Base-by-base conservation (phyloP, 2,113 vertebrate species). In the Willisornis vidua region DNA sequence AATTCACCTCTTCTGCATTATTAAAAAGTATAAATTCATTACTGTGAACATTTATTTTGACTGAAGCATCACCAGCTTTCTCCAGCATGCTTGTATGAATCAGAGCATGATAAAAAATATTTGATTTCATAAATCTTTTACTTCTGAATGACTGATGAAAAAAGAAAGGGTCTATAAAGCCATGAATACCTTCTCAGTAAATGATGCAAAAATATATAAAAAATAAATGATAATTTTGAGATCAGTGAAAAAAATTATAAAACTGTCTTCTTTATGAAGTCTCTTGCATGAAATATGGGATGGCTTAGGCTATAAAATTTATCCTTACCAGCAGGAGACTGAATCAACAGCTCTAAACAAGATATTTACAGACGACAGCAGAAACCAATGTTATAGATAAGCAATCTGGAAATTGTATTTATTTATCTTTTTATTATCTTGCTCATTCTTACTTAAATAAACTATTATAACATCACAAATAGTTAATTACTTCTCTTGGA, bases 171-270 rank as follows among this genome's bases (percentile, higher is more conserved):
- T 91, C 91, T 97, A 89, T 95, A 94, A 97, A 97, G 24, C 74
- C 65, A 72, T 78, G 68, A 97, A 96, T 97, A 94, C 62, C 89
- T 98, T 93, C 86, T 96, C 19, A 33, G 91, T 93, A 97, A 97
- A 97, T 54, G 91, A 96, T 95, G 88, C 89, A 98, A 97, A 93
- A 96, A 84, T 41, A 96, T 96, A 86, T 93, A 91, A 92, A 96
- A 97, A 97, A 97, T 96, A 97, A 97, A 96, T 97, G 94, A 94
- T 96, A 94, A 97, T 98, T 97, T 96, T 98, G 90, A 97, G 93
- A 96, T 97, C 76, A 94, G 93, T 90, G 86, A 94, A 96, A 97
- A 97, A 98, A 97, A 96, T 85, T 91, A 97, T 95, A 97, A 96
- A 97, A 95, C 91, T 90, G 46, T 94, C 92, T 91, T 31, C 59